Percentiles rank a stretch among this genome's conserved stretches.
Evolutionary conservation across 2,113 vertebrate genomes (phyloP).

Genomic region (Takifugu flavidus): DNA sequence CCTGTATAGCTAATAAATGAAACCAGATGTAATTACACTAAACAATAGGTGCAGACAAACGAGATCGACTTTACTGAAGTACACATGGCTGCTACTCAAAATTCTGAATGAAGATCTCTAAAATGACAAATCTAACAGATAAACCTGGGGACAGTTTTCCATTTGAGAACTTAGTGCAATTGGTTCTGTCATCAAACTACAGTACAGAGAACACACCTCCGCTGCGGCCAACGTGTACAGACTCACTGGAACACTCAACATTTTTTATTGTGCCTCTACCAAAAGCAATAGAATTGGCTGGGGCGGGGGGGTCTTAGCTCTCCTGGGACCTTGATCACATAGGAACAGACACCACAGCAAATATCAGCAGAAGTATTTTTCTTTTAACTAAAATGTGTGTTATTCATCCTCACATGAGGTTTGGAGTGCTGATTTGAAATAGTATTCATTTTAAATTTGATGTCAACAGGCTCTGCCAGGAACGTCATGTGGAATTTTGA

Average conservation of each 20-base stretch:
- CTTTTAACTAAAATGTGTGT: not conserved
- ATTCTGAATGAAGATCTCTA: too few relatives aligned
- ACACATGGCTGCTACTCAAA: too few relatives aligned
- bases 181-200: not conserved
- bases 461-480: too few relatives aligned
- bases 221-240: not conserved
- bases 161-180: too few relatives aligned
- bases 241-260: conserved; percentile 31
- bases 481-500: too few relatives aligned
- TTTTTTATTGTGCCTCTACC: conserved; percentile 29
- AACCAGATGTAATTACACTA: too few relatives aligned
- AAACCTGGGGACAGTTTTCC: too few relatives aligned
- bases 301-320: not conserved
- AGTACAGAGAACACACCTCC: not conserved
- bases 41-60: too few relatives aligned
- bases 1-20: too few relatives aligned
- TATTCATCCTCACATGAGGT: not conserved
- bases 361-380: conserved; percentile 4
- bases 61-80: too few relatives aligned
- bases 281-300: conserved; percentile 21
- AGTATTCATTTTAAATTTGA: too few relatives aligned
- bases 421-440: not conserved
- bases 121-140: too few relatives aligned
- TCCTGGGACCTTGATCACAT: conserved; percentile 11
- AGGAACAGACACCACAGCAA: conserved; percentile 23